These are phyloP conservation scores for Pogonomyrmex californicus DNA, from an alignment of 1,140 invertebrate species.

Conservation along the genomic window DNA sequence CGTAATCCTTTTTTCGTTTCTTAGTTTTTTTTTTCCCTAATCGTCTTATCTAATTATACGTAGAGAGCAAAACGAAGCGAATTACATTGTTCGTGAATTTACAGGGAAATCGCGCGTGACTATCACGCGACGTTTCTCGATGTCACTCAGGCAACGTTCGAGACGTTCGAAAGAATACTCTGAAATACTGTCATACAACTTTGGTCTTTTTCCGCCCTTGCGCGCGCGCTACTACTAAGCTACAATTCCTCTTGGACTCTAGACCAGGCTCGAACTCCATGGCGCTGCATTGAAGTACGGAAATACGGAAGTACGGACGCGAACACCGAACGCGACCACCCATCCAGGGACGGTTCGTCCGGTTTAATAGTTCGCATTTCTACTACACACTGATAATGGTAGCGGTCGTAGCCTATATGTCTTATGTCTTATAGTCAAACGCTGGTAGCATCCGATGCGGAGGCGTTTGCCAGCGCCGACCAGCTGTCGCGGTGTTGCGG, in stretches of 20 bases:
- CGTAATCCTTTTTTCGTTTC: not conserved
- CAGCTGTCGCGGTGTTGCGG: not conserved
- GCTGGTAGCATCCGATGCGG: not conserved
- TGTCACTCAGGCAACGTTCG: not conserved
- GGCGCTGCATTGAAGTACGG: not conserved
- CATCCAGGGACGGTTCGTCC: not conserved
- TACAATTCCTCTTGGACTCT: slow-evolving; percentile 1
- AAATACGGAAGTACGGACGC: slow-evolving; percentile 48
- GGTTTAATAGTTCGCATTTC: slow-evolving; percentile 24
- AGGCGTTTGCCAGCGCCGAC: not conserved
- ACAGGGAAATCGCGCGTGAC: not conserved
- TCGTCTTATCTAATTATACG: not conserved
- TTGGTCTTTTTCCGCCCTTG: slow-evolving; percentile 1
- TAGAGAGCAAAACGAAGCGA: not conserved
- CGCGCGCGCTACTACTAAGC: not conserved
- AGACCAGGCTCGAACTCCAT: not conserved
- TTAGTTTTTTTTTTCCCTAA: not conserved
- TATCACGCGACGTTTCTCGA: not conserved
- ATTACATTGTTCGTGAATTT: slow-evolving; percentile 1
- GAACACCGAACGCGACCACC: slow-evolving; percentile 1
- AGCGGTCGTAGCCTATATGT: too few relatives aligned
- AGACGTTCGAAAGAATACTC: slow-evolving; percentile 14
- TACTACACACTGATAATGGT: slow-evolving; percentile 16
- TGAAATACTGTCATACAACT: slow-evolving; percentile 23
- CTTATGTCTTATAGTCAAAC: slow-evolving; percentile 44